These are phyloP conservation scores for Hyposoter dolosus DNA, from an alignment of 2,888 invertebrate species.

Conservation along the genomic window DNA sequence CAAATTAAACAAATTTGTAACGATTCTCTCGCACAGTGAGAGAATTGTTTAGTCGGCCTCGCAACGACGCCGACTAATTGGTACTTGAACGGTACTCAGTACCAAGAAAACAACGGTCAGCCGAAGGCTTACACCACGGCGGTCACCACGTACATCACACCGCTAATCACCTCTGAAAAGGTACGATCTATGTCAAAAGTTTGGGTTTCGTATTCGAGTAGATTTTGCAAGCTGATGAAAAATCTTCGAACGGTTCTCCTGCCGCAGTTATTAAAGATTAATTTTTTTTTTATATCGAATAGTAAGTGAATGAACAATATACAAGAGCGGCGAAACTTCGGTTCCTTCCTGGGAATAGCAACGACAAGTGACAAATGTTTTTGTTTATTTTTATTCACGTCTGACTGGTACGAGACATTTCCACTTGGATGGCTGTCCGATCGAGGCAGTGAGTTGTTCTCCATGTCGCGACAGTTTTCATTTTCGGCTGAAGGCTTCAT, in stretches of 20 bases:
- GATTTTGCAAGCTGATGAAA: neutral
- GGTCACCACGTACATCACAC: conserved; percentile 84
- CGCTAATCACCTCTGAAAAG: conserved; percentile 84
- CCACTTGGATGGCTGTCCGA: conserved; percentile 1
- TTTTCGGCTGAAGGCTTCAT: conserved; percentile 65
- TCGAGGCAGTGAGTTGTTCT: conserved; percentile 1
- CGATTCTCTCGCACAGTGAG: conserved; percentile 69
- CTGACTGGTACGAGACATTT: conserved; percentile 30
- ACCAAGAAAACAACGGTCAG: conserved; percentile 75
- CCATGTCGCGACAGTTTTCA: conserved; percentile 32
- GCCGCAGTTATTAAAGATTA: neutral
- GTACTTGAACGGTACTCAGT: conserved; percentile 77
- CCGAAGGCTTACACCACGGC: conserved; percentile 83
- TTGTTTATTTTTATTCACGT: neutral
- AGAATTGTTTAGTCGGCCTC: conserved; percentile 63
- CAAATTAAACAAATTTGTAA: conserved; percentile 9
- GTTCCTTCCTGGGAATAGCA: conserved; percentile 53
- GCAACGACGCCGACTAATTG: conserved; percentile 72
- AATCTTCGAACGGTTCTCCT: neutral
- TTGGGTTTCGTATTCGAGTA: neutral
- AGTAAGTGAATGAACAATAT: neutral
- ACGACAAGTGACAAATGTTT: neutral
- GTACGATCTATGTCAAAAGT: conserved; percentile 73
- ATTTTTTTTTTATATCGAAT: neutral
- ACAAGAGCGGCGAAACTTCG: neutral